phyloP scores from a whole-genome alignment of 1,140 invertebrate genomes.

The Dreissena rostriformis region DNA sequence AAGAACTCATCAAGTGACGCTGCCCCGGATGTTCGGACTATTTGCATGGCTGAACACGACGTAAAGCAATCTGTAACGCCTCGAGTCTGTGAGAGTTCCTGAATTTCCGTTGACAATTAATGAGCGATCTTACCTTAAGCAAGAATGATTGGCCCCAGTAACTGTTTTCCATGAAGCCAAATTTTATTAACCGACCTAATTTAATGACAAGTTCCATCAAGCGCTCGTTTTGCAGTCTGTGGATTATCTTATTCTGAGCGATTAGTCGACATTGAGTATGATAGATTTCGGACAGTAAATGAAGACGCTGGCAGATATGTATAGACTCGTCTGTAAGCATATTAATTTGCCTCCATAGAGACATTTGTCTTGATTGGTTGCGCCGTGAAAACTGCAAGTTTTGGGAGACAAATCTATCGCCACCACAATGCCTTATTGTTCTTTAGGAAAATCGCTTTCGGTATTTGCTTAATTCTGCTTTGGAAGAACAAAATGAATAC shows the following conservation, averaged over 20 bases:
- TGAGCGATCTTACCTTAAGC: background rate
- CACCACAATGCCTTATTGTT: too few relatives aligned
- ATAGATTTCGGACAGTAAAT: slow-evolving; percentile 47
- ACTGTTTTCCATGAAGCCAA: background rate
- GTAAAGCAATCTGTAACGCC: too few relatives aligned
- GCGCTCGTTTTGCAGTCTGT: slow-evolving; percentile 44
- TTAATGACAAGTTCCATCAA: slow-evolving; percentile 45
- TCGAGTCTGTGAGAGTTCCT: too few relatives aligned
- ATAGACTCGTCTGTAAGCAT: slow-evolving; percentile 40
- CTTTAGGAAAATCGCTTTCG: background rate
- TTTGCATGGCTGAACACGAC: too few relatives aligned
- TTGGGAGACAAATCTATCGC: too few relatives aligned
- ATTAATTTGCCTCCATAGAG: slow-evolving; percentile 29
- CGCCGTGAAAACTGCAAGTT: too few relatives aligned
- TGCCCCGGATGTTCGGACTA: too few relatives aligned
- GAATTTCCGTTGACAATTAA: background rate
- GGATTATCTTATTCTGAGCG: slow-evolving; percentile 48
- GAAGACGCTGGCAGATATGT: slow-evolving; percentile 45
- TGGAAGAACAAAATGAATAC: too few relatives aligned
- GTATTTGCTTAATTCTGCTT: too few relatives aligned
- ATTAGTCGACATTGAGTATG: slow-evolving; percentile 49
- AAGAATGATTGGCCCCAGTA: background rate
- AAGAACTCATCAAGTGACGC: too few relatives aligned
- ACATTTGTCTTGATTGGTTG: too few relatives aligned
- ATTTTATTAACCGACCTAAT: slow-evolving; percentile 44